Evolutionary conservation across 2,113 vertebrate genomes (phyloP).

Genomic region (Engystomops pustulosus): DNA sequence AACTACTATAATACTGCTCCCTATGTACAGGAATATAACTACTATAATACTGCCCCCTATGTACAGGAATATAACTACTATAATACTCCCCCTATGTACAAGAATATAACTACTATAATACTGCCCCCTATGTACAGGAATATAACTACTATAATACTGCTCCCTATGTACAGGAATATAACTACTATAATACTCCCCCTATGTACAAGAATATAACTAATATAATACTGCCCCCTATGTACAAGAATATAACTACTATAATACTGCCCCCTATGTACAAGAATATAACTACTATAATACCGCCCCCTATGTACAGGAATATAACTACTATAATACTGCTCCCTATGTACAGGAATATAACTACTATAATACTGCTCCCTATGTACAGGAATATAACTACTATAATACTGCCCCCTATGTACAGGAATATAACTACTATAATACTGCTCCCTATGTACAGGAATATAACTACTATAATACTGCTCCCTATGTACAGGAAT

Average conservation of each 20-base stretch:
- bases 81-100: background rate
- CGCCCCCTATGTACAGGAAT: background rate
- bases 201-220: slow-evolving; percentile 1
- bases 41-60: slow-evolving; percentile 4
- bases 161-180: slow-evolving; percentile 1
- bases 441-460: background rate
- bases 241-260: slow-evolving; percentile 21
- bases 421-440: slow-evolving; percentile 20
- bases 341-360: slow-evolving; percentile 7
- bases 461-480: slow-evolving; percentile 1
- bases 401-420: slow-evolving; percentile 10
- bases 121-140: background rate
- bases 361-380: slow-evolving; percentile 18
- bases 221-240: background rate
- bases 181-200: slow-evolving; percentile 7
- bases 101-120: background rate
- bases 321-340: slow-evolving; percentile 11
- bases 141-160: slow-evolving; percentile 16
- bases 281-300: slow-evolving; percentile 12
- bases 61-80: slow-evolving; percentile 10
- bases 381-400: slow-evolving; percentile 10
- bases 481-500: background rate
- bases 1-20: too few species aligned
- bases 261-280: background rate
- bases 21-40: background rate